These are phyloP conservation scores for Pristionchus arcanus DNA, from an alignment of 2,888 invertebrate species.

Conservation along the genomic window DNA sequence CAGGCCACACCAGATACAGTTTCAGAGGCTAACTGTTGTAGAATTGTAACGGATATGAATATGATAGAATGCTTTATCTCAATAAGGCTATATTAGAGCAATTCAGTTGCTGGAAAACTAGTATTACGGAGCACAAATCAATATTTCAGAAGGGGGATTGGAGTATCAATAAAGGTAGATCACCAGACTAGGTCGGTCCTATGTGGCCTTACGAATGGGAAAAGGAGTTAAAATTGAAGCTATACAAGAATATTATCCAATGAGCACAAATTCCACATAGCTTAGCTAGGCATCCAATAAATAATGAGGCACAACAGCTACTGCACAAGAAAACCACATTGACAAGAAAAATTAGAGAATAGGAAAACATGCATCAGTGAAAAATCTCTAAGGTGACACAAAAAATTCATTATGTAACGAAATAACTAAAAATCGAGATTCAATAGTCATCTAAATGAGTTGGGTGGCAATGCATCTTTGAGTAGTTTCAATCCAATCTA, in stretches of 20 bases:
- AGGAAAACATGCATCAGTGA: background rate
- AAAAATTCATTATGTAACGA: constrained; percentile 18
- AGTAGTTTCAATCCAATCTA: background rate
- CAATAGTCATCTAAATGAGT: constrained; percentile 1
- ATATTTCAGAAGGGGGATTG: background rate
- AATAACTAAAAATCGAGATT: background rate
- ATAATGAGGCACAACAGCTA: background rate
- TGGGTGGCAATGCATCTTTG: background rate
- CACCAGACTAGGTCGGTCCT: constrained; percentile 36
- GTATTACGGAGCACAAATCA: background rate
- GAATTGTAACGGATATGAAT: background rate
- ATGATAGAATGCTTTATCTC: constrained; percentile 9
- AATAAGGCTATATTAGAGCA: constrained; percentile 17
- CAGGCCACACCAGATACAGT: constrained; percentile 1
- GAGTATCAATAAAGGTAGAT: constrained; percentile 2
- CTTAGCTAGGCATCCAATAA: constrained; percentile 30
- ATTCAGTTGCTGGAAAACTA: background rate
- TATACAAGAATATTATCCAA: constrained; percentile 36
- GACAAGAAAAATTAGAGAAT: background rate
- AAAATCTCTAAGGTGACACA: constrained; percentile 9
- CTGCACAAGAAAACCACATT: background rate
- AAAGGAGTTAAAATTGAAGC: background rate
- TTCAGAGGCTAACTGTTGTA: background rate
- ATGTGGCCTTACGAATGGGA: background rate
- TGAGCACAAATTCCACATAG: background rate